Evolutionary conservation across 2,797 vertebrate species (phyloP).

Genomic region (Amniataba percoides): DNA sequence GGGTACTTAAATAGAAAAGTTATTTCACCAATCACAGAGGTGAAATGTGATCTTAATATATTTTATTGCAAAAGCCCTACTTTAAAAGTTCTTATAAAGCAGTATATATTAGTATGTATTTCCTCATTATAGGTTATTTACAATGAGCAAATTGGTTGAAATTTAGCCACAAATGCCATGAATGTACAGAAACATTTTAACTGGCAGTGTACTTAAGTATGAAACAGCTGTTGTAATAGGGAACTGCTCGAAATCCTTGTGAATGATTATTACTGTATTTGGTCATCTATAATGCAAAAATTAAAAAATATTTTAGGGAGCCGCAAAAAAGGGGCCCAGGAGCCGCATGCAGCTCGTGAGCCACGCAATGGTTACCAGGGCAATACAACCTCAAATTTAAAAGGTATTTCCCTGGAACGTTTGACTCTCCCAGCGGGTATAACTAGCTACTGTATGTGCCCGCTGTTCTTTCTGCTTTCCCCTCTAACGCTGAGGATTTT

Average conservation of each 20-base stretch:
- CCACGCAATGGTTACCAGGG: conserved; percentile 84
- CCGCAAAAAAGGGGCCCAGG: conserved; percentile 87
- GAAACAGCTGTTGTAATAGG: conserved; percentile 62
- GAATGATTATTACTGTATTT: conserved; percentile 79
- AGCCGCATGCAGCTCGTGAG: conserved; percentile 84
- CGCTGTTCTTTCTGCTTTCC: conserved; percentile 72
- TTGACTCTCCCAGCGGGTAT: conserved; percentile 78
- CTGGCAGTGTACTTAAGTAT: conserved; percentile 53
- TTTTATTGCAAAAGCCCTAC: background rate
- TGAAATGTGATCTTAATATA: background rate
- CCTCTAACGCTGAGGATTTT: conserved; percentile 44
- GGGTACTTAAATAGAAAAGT: background rate
- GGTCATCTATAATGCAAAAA: conserved; percentile 83
- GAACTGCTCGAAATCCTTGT: conserved; percentile 73
- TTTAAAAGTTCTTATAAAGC: background rate
- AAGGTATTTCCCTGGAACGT: conserved; percentile 82
- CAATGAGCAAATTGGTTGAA: conserved; percentile 40
- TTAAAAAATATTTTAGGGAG: conserved; percentile 86
- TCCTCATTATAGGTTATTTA: background rate
- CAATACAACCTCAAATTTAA: conserved; percentile 84
- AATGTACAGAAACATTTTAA: conserved; percentile 41
- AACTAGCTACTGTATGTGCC: conserved; percentile 70
- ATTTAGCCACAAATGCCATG: background rate
- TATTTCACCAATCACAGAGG: background rate
- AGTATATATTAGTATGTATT: background rate